Base-by-base conservation (phyloP, 53 echinoderm and acorn worm species). In the Apostichopus leukothele region DNA sequence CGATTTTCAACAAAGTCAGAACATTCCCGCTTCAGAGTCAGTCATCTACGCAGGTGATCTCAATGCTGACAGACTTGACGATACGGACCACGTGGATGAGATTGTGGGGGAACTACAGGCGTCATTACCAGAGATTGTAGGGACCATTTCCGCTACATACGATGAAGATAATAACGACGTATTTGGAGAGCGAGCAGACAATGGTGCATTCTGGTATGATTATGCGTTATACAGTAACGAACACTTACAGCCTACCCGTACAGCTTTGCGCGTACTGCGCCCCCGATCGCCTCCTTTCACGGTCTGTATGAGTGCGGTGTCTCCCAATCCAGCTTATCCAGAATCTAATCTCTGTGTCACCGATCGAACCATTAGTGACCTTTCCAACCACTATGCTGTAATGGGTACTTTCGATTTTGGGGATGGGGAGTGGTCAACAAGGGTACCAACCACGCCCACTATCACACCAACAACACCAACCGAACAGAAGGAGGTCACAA, bases 321-420 rank as follows among this genome's bases (percentile, higher is more conserved):
- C 91, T 27, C 26, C 53, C 16, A 52, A 73, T 1, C 91, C 90
- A 9, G 86, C 84, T 8, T 96, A 93, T 78, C 93, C 94, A 9
- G 89, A 93, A 57, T 86, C 86, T 21, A 79, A 79, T 0, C 27
- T 78, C 11, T 96, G 96, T 88, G 52, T 60, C 0, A 52, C 25
- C 20, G 78, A 88, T 18, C 86, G 67, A 78, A 86, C 83, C 4
- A 79, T 92, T 25, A 78, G 76, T 9, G 96, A 96, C 76, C 83
- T 96, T 7, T 88, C 96, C 1, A 94, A 94, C 63, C 96, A 96
- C 76, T 96, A 90, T 21, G 79, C 96, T 9, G 96, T 96, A 10
- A 27, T 94, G 79, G 96, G 92, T 4, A 80, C 91, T 21, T 93
- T 96, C 39, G 90, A 94, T 5, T 96, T 91, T 21, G 89, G 84